These are phyloP conservation scores for Rhyacichthys aspro DNA, from an alignment of 2,797 vertebrate genomes.

Conservation along the genomic window DNA sequence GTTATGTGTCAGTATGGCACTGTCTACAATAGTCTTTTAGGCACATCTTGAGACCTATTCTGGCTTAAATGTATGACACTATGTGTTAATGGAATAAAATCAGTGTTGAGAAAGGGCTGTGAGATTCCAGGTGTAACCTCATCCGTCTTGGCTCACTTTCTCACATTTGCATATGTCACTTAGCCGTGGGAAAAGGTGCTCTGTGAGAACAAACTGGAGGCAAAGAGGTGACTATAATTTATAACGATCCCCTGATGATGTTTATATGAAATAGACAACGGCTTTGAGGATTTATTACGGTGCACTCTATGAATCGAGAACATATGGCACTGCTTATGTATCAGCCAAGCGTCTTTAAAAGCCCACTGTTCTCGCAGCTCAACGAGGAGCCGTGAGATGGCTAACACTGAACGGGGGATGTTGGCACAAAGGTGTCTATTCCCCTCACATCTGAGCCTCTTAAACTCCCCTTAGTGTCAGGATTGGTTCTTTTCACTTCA, in stretches of 20 bases:
- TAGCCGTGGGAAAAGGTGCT: constrained; percentile 23
- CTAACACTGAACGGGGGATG: constrained; percentile 31
- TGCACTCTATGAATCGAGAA: constrained; percentile 52
- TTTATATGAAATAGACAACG: constrained; percentile 62
- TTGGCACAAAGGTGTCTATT: constrained; percentile 38
- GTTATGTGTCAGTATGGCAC: too few species aligned
- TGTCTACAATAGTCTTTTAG: too few species aligned
- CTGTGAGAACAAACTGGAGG: constrained; percentile 42
- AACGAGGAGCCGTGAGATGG: constrained; percentile 26
- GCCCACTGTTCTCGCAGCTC: constrained; percentile 42
- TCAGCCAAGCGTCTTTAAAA: constrained; percentile 42
- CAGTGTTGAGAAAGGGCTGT: background rate
- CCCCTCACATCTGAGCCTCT: constrained; percentile 28
- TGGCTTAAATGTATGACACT: constrained; percentile 1
- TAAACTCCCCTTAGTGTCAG: constrained; percentile 28
- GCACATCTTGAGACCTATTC: too few species aligned
- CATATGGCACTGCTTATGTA: constrained; percentile 50
- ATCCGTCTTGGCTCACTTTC: constrained; percentile 35
- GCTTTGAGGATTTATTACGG: constrained; percentile 62
- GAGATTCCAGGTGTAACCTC: constrained; percentile 34
- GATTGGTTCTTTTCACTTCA: constrained; percentile 32
- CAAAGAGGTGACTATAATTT: constrained; percentile 57
- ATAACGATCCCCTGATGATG: constrained; percentile 58
- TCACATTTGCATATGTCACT: constrained; percentile 52
- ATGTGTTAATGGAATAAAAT: too few species aligned